Conservation (phyloP, 2,797 vertebrate genomes). For the Emys orbicularis region DNA sequence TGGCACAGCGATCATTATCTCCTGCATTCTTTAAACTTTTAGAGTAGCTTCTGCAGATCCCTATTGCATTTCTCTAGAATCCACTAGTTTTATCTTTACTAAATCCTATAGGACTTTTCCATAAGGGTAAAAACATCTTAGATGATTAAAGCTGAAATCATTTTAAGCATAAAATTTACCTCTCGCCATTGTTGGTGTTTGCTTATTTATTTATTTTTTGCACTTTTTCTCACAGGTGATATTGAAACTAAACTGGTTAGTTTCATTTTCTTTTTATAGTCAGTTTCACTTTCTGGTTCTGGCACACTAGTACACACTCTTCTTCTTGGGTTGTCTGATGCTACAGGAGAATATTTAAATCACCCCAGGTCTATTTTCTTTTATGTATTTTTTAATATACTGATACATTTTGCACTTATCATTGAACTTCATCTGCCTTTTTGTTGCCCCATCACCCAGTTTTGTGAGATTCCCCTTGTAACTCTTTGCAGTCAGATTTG, state of each 20-base stretch:
- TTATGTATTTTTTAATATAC: not conserved
- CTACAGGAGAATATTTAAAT: not conserved
- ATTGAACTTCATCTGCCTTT: no score
- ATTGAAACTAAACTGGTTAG: not conserved
- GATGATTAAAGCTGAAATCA: not conserved
- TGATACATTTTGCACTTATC: not conserved
- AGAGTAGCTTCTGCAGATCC: not conserved
- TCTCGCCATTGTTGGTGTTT: not conserved
- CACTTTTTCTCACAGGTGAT: not conserved
- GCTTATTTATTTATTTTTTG: not conserved
- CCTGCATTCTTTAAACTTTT: not conserved
- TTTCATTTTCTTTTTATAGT: not conserved
- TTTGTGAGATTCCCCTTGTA: no score
- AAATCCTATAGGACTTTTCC: accelerated
- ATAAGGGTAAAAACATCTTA: not conserved
- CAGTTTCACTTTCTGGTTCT: not conserved
- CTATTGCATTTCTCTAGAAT: not conserved
- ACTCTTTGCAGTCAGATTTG: no score
- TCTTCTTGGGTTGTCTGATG: not conserved
- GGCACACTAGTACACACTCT: not conserved
- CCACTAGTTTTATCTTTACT: not conserved
- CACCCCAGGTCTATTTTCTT: no score
- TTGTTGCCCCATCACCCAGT: no score
- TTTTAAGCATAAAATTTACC: not conserved
- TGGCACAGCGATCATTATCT: not conserved